A percentile compares a stretch with the other conserved stretches of the same genome.
Evolutionary conservation across 2,113 vertebrate species (phyloP).

Genomic region (Eublepharis macularius): DNA sequence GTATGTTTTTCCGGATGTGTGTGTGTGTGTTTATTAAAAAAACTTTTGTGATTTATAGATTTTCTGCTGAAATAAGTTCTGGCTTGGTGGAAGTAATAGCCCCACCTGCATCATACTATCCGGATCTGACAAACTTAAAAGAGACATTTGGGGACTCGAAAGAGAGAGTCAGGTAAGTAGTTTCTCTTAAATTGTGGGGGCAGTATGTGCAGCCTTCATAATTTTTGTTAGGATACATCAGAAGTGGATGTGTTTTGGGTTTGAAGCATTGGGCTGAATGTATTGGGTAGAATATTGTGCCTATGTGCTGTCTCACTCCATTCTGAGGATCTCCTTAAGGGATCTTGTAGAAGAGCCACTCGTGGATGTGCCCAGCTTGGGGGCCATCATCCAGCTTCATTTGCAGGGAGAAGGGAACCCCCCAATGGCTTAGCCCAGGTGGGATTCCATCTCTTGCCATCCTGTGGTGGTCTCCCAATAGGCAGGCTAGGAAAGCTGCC

Average conservation of each 20-base stretch:
- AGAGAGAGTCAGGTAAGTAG: constrained; percentile 90
- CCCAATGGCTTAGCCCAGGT: too few species aligned
- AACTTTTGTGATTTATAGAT: constrained; percentile 74
- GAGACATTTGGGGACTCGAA: constrained; percentile 97
- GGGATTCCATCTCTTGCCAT: too few species aligned
- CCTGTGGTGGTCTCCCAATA: too few species aligned
- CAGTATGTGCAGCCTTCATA: neutral
- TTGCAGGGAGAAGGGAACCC: too few species aligned
- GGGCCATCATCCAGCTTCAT: too few species aligned
- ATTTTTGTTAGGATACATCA: neutral
- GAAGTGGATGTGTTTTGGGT: neutral
- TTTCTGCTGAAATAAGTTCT: constrained; percentile 91
- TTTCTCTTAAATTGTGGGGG: neutral
- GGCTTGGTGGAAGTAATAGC: constrained; percentile 96
- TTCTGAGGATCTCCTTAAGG: too few species aligned
- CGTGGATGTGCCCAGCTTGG: too few species aligned
- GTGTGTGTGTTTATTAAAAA: constrained; percentile 4
- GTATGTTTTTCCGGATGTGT: neutral
- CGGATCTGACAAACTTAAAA: constrained; percentile 91
- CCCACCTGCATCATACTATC: constrained; percentile 91
- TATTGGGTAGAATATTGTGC: too few species aligned
- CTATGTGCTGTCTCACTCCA: too few species aligned
- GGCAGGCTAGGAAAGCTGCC: too few species aligned
- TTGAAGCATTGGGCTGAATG: too few species aligned
- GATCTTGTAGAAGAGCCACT: too few species aligned